Percentiles rank a stretch among this genome's conserved stretches.
These are phyloP conservation scores for Ciconia stormi DNA, from an alignment of 2,113 vertebrate genomes.

Conservation along the genomic window DNA sequence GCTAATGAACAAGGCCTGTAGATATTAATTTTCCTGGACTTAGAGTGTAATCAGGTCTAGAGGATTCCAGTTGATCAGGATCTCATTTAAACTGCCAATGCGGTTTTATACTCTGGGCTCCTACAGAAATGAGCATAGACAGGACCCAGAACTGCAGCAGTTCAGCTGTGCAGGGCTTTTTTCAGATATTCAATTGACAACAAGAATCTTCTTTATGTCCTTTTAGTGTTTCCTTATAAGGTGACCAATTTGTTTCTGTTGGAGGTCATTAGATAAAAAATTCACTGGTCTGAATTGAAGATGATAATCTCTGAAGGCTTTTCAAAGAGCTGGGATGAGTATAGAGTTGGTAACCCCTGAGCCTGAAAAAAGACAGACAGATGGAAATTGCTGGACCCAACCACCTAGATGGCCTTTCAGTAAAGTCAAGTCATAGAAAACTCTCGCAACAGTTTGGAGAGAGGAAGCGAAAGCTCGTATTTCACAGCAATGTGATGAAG, in stretches of 20 bases:
- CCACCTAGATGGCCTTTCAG: neutral
- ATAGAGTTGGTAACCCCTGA: neutral
- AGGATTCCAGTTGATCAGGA: neutral
- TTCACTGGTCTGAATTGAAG: neutral
- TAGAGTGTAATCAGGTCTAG: neutral
- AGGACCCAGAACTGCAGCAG: neutral
- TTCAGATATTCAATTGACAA: neutral
- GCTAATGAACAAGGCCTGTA: neutral
- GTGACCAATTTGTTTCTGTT: neutral
- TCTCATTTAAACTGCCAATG: neutral
- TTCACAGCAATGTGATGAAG: neutral
- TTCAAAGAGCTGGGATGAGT: neutral
- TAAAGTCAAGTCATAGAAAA: neutral
- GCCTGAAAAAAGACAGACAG: neutral
- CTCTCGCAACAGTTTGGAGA: fast-evolving
- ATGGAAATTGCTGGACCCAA: neutral
- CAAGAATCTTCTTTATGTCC: neutral
- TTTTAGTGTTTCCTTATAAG: neutral
- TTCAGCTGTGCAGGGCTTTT: neutral
- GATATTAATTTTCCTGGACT: neutral
- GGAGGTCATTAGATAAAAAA: neutral
- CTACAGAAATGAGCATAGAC: neutral
- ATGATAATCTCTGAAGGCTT: neutral
- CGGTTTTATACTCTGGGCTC: neutral
- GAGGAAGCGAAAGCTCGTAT: neutral